Evolutionary conservation across 2,797 vertebrate genomes (phyloP).

Genomic region (Euthynnus affinis): DNA sequence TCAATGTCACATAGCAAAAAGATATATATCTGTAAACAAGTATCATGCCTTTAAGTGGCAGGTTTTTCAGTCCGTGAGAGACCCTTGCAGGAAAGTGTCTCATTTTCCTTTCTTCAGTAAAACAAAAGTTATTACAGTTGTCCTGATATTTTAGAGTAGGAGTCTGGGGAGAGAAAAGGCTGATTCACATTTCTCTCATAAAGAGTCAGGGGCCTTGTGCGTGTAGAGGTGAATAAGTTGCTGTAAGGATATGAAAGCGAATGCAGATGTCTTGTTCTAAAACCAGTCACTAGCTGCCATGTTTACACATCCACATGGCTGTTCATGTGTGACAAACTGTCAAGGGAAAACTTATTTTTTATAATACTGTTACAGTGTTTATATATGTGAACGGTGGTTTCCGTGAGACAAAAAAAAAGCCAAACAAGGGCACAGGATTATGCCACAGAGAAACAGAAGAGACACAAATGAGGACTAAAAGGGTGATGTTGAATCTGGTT

Average conservation of each 20-base stretch:
- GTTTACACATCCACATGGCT: slow-evolving; percentile 37
- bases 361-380: slow-evolving; percentile 41
- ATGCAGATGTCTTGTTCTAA: slow-evolving; percentile 49
- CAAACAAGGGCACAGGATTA: slow-evolving; percentile 22
- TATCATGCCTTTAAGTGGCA: slow-evolving; percentile 30
- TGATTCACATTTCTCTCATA: background rate
- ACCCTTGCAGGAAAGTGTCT: background rate
- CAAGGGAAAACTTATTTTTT: background rate
- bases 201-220: slow-evolving; percentile 13
- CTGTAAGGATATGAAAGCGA: slow-evolving; percentile 26
- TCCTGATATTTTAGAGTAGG: slow-evolving; percentile 8
- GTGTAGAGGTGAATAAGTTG: slow-evolving; percentile 17
- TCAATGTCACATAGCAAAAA: slow-evolving; percentile 78
- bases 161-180: background rate
- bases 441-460: slow-evolving; percentile 43
- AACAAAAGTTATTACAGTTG: slow-evolving; percentile 18
- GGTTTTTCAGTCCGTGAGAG: slow-evolving; percentile 14
- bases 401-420: slow-evolving; percentile 35
- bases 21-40: slow-evolving; percentile 57
- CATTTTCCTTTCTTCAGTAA: slow-evolving; percentile 5
- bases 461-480: slow-evolving; percentile 31
- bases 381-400: slow-evolving; percentile 45
- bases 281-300: slow-evolving; percentile 28
- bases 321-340: slow-evolving; percentile 32
- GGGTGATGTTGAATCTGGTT: slow-evolving; percentile 73